phyloP scores from a whole-genome alignment of 2,797 vertebrate genomes.

The Poeciliopsis gracilis region DNA sequence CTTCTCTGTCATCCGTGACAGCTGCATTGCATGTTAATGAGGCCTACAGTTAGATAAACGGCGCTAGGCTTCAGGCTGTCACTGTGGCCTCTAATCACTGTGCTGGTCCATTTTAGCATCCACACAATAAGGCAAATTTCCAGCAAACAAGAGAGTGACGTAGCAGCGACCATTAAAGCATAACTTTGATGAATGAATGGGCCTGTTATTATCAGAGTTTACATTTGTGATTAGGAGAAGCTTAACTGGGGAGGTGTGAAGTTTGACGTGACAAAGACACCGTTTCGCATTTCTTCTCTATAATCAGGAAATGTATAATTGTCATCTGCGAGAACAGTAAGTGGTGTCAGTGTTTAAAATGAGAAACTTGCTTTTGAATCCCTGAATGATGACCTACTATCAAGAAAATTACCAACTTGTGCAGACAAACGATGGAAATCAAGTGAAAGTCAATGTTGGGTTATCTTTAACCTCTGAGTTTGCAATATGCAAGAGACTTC shows the following conservation, averaged over 20 bases:
- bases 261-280: neutral
- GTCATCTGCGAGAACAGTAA: neutral
- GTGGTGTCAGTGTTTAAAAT: neutral
- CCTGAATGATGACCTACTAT: neutral
- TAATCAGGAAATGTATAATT: neutral
- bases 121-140: conserved; percentile 1
- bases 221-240: neutral
- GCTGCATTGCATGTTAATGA: conserved; percentile 60
- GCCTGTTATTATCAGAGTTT: conserved; percentile 1
- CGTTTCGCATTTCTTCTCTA: neutral
- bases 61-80: conserved; percentile 28
- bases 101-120: conserved; percentile 16
- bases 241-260: neutral
- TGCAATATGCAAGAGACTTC: neutral
- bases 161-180: conserved; percentile 23
- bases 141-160: conserved; percentile 33
- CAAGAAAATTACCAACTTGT: neutral
- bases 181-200: conserved; percentile 3
- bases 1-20: conserved; percentile 44
- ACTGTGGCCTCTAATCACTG: conserved; percentile 48
- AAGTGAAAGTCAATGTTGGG: neutral
- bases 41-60: conserved; percentile 43
- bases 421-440: neutral
- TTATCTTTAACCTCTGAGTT: neutral
- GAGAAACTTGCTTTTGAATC: neutral